Conservation (phyloP, 2,797 vertebrate genomes). For the Aratinga solstitialis region DNA sequence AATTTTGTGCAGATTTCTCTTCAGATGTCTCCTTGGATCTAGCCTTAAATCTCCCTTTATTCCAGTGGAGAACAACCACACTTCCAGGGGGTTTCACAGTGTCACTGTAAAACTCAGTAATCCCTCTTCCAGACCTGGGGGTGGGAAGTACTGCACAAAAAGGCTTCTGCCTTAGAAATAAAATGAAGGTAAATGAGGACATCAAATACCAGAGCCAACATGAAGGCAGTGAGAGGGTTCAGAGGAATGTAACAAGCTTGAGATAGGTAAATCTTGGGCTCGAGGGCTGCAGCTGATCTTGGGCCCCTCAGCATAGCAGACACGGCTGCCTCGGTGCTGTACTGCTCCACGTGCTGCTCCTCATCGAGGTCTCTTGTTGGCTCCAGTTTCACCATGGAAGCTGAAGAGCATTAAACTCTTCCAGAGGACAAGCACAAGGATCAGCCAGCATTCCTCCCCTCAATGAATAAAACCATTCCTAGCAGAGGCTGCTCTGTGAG, state of each 20-base stretch:
- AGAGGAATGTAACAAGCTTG: background rate
- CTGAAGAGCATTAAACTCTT: conserved; percentile 12
- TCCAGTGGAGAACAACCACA: background rate
- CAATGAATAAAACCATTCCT: background rate
- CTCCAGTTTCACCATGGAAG: background rate
- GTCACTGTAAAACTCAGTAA: background rate
- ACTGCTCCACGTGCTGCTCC: background rate
- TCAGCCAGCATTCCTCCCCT: background rate
- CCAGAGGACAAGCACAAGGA: background rate
- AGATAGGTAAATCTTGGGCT: background rate
- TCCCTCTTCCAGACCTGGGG: background rate
- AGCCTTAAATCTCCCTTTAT: background rate
- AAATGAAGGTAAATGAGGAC: background rate
- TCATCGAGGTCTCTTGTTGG: background rate
- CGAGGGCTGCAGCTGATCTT: background rate
- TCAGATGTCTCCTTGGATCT: background rate
- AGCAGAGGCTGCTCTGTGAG: background rate
- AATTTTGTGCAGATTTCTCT: background rate
- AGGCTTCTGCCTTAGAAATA: background rate
- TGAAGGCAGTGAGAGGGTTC: background rate
- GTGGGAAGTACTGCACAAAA: background rate
- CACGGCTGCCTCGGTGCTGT: fast-evolving
- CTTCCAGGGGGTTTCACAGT: background rate
- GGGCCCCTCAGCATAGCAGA: background rate
- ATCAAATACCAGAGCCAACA: background rate